A percentile compares a stretch with the other conserved stretches of the same genome.
These are phyloP conservation scores for Saturnia japonica DNA, from an alignment of 2,888 invertebrate species.

Conservation along the genomic window DNA sequence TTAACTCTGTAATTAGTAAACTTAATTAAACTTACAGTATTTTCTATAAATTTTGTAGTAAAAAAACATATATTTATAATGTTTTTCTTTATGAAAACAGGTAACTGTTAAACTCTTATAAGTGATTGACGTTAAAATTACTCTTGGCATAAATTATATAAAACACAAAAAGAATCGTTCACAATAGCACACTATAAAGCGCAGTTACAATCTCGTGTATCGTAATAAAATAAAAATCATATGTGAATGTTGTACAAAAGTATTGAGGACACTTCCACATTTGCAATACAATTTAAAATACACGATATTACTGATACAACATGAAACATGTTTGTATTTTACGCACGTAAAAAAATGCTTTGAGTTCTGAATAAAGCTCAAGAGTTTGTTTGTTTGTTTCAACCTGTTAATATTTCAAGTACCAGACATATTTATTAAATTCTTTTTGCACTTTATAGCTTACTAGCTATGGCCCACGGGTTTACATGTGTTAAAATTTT, in stretches of 20 bases:
- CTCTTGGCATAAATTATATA: not conserved
- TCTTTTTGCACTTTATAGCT: too few species aligned
- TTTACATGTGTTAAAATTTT: too few species aligned
- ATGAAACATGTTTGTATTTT: slow-evolving; percentile 11
- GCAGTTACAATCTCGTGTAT: not conserved
- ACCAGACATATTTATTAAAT: too few species aligned
- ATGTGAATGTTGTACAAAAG: not conserved
- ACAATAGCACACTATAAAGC: slow-evolving; percentile 4
- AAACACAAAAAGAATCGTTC: not conserved
- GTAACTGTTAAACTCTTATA: not conserved
- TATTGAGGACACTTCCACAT: not conserved
- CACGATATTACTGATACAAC: not conserved
- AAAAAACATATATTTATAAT: not conserved
- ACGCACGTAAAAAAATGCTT: not conserved
- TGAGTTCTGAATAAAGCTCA: too few species aligned
- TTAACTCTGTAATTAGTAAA: too few species aligned
- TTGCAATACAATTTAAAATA: slow-evolving; percentile 2
- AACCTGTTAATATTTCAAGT: too few species aligned
- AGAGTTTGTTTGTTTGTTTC: too few species aligned
- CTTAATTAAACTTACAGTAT: too few species aligned
- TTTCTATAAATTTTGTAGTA: too few species aligned
- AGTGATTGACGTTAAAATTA: slow-evolving; percentile 1
- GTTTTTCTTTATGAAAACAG: not conserved
- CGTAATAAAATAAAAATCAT: not conserved
- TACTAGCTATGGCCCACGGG: too few species aligned